These are phyloP conservation scores for Monomorium pharaonis DNA, from an alignment of 1,140 invertebrate species.

Conservation along the genomic window DNA sequence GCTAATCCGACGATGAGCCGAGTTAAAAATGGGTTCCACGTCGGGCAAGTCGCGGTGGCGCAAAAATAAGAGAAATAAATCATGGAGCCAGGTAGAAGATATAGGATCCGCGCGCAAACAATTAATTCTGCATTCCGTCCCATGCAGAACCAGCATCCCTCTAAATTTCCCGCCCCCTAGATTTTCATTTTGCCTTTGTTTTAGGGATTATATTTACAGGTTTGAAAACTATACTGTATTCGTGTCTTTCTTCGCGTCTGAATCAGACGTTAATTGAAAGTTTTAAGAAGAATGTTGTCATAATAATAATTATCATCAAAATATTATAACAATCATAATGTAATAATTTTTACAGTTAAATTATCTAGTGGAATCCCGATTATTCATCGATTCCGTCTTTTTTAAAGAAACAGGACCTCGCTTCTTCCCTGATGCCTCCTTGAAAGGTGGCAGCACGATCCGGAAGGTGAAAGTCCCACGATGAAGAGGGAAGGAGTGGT, in stretches of 20 bases:
- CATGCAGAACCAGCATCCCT: background rate
- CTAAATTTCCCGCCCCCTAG: no score
- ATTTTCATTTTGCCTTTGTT: background rate
- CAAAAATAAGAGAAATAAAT: slow-evolving; percentile 22
- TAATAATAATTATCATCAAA: background rate
- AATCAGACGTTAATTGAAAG: background rate
- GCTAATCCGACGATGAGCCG: background rate
- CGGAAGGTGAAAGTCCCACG: slow-evolving; percentile 83
- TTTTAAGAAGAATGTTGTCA: background rate
- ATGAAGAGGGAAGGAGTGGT: slow-evolving; percentile 81
- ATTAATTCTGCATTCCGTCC: slow-evolving; percentile 32
- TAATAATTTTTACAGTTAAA: background rate
- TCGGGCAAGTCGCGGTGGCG: background rate
- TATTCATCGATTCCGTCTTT: background rate
- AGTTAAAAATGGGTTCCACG: slow-evolving; percentile 21
- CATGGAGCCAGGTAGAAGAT: slow-evolving; percentile 32
- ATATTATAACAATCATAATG: no score
- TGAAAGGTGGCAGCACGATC: slow-evolving; percentile 82
- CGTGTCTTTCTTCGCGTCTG: background rate
- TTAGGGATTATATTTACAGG: background rate
- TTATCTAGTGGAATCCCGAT: background rate
- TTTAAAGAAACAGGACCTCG: background rate
- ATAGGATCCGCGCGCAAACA: background rate
- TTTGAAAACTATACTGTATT: background rate
- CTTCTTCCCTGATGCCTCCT: slow-evolving; percentile 5